Base-by-base conservation (phyloP, 35 echinoderm and acorn worm genomes). In the Apostichopus japonicus region DNA sequence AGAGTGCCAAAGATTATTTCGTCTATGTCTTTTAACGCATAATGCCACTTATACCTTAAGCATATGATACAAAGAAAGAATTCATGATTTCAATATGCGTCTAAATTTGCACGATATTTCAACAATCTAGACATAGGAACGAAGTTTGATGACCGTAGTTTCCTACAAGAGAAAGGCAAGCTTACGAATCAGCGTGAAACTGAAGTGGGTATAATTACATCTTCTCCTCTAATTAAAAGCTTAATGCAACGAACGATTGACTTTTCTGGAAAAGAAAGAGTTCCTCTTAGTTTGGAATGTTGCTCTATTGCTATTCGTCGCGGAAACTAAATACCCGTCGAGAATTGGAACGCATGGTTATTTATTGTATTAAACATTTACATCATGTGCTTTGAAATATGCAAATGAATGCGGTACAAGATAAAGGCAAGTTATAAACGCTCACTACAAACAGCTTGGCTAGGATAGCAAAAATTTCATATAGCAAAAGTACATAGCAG, bases 221-320 rank as follows among this genome's bases (percentile, higher is more conserved):
- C 71, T 75, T 75, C 71, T 19, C 71, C 71, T 75, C 71, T 75
- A 75, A 75, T 21, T 84, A 84, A 84, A 84, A 59, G 81, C 27
- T 23, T n/a, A 54, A 84, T 5, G 9, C 19, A 7, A 84, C 54
- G 54, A 53, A 83, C 27, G 80, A 57, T 16, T 53, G 57, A 55
- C 55, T 22, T 23, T 75, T 84, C 55, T 54, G 6, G n/a, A 56
- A 84, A 23, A 57, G 15, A 84, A 58, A 58, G 81, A 84, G 22
- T 54, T 59, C 24, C 17, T 58, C 54, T 57, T 23, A 57, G 57
- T 4, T 22, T 84, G 81, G 81, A 84, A 84, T 84, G 81, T 84
- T 84, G 53, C 81, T 57, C 81, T 23, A 84, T 84, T 84, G 81
- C 81, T 21, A 84, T 57, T 84, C 56, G 54, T 84, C 81, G 81